These are phyloP conservation scores for Diogma glabrata DNA, from an alignment of 2,888 invertebrate genomes.

Conservation along the genomic window DNA sequence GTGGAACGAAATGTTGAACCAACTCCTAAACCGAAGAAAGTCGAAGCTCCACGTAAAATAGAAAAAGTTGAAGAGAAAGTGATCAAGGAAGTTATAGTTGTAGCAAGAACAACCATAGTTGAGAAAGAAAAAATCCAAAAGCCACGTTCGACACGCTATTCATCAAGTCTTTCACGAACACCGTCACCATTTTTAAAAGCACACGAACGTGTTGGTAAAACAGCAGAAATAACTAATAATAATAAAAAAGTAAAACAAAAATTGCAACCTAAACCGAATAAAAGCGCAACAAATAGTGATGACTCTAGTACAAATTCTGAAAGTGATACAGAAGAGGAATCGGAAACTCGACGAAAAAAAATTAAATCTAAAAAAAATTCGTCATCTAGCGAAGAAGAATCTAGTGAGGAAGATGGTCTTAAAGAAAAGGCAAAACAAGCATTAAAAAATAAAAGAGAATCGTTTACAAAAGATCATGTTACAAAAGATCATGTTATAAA, in stretches of 20 bases:
- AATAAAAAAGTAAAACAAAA: slow-evolving; percentile 37
- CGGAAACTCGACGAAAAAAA: slow-evolving; percentile 34
- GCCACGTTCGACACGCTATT: slow-evolving; percentile 35
- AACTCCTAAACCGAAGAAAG: slow-evolving; percentile 16
- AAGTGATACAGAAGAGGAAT: slow-evolving; percentile 40
- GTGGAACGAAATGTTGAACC: slow-evolving; percentile 20
- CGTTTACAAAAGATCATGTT: not conserved
- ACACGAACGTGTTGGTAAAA: slow-evolving; percentile 33
- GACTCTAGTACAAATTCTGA: slow-evolving; percentile 34
- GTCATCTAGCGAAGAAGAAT: slow-evolving; percentile 38
- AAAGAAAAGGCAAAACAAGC: slow-evolving; percentile 8
- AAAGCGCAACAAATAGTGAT: slow-evolving; percentile 28
- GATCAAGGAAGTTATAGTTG: not conserved
- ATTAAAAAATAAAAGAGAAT: slow-evolving; percentile 5
- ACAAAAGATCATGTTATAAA: not conserved
- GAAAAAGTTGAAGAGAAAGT: slow-evolving; percentile 4
- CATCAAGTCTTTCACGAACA: slow-evolving; percentile 69
- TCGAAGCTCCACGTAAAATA: slow-evolving; percentile 20
- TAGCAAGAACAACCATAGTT: not conserved
- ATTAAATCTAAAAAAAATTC: slow-evolving; percentile 40
- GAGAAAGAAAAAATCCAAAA: not conserved
- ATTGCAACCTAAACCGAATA: not conserved
- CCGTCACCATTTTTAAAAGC: slow-evolving; percentile 70
- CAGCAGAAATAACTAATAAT: slow-evolving; percentile 27
- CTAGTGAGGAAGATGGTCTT: slow-evolving; percentile 38